Conservation (phyloP, 2,113 vertebrate species). For the Malaclemys terrapin region DNA sequence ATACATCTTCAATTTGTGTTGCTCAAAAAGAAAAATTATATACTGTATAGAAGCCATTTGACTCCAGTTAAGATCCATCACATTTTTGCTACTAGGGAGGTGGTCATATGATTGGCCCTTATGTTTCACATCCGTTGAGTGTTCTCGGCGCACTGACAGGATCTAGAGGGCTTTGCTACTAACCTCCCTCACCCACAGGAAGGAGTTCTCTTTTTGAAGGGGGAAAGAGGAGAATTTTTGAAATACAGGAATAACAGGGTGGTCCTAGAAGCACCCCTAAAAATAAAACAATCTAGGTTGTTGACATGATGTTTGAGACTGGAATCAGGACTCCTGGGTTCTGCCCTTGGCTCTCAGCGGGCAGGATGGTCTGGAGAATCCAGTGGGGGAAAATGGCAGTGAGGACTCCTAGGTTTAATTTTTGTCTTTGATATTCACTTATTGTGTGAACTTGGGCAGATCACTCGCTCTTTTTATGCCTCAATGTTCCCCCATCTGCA, state of each 20-base stretch:
- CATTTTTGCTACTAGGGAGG: too few relatives aligned
- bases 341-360: background rate
- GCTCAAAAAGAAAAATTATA: too few relatives aligned
- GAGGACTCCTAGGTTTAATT: background rate
- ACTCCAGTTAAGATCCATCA: too few relatives aligned
- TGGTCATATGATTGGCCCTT: too few relatives aligned
- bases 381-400: background rate
- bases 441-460: background rate
- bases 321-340: background rate
- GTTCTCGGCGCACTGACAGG: too few relatives aligned
- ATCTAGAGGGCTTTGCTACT: too few relatives aligned
- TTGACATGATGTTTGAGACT: background rate
- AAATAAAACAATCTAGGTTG: background rate
- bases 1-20: too few relatives aligned
- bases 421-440: rapidly evolving
- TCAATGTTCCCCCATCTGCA: background rate
- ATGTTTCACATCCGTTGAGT: too few relatives aligned
- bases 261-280: background rate
- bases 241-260: background rate
- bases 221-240: background rate
- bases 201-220: background rate
- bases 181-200: background rate
- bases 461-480: background rate
- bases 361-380: background rate
- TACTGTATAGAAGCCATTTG: too few relatives aligned